Conservation (phyloP, 92 coral and sea anemone genomes). For the Actinernus sp. region DNA sequence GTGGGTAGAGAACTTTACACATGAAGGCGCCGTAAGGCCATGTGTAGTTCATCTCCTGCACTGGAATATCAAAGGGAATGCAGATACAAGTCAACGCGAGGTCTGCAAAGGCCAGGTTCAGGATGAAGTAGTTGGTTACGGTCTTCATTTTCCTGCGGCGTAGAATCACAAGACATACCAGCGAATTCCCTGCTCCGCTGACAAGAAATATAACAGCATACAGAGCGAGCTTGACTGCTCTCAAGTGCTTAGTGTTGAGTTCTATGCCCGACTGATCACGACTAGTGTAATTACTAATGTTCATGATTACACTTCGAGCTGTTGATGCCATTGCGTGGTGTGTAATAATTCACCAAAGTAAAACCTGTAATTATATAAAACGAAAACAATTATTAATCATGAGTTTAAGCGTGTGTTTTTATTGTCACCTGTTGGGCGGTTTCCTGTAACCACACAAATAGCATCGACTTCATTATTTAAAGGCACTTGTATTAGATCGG, state of each 20-base stretch:
- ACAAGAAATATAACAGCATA: constrained; percentile 73
- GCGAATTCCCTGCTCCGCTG: constrained; percentile 72
- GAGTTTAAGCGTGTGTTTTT: too few relatives aligned
- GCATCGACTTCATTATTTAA: too few relatives aligned
- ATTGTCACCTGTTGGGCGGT: too few relatives aligned
- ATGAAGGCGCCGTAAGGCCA: constrained; percentile 84
- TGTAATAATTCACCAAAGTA: too few relatives aligned
- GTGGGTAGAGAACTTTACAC: constrained; percentile 80
- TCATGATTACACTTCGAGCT: too few relatives aligned
- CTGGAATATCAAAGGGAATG: constrained; percentile 86
- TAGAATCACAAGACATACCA: constrained; percentile 72
- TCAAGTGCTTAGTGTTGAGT: constrained; percentile 40
- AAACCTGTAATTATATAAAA: too few relatives aligned
- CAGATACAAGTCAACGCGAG: constrained; percentile 78
- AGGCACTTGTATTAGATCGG: too few relatives aligned
- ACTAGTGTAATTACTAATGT: too few relatives aligned
- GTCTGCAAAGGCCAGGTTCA: constrained; percentile 89
- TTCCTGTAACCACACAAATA: too few relatives aligned
- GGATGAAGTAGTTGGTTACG: constrained; percentile 83
- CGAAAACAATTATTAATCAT: too few relatives aligned
- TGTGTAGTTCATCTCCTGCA: constrained; percentile 63
- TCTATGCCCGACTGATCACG: too few relatives aligned
- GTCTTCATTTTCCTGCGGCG: constrained; percentile 78
- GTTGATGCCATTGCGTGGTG: too few relatives aligned
- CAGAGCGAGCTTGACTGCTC: constrained; percentile 60